Percentiles rank a stretch among this genome's conserved stretches.
Conservation (phyloP, 2,797 vertebrate species). For the Glossophaga mutica region DNA sequence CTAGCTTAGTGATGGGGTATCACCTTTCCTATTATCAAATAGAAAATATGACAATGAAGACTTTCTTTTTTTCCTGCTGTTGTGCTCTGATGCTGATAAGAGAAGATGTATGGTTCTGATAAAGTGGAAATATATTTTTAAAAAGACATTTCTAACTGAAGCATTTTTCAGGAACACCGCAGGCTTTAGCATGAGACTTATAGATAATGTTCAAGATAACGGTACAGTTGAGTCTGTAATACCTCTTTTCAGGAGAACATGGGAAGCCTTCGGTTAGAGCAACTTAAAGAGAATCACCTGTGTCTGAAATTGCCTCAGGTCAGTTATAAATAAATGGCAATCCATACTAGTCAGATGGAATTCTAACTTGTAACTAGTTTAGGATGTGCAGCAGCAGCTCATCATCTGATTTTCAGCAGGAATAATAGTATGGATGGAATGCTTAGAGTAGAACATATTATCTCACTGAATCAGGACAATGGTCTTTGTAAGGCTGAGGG, state of each 20-base stretch:
- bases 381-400: background rate
- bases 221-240: conserved; percentile 58
- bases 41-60: background rate
- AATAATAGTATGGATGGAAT: conserved; percentile 11
- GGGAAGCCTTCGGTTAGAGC: conserved; percentile 47
- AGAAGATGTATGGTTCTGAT: conserved; percentile 54
- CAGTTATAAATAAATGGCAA: conserved; percentile 39
- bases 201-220: conserved; percentile 17
- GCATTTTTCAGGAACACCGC: background rate
- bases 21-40: conserved; percentile 32
- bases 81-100: conserved; percentile 67
- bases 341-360: conserved; percentile 45
- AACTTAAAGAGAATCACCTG: conserved; percentile 53
- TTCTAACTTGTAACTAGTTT: conserved; percentile 56
- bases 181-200: conserved; percentile 64
- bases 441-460: conserved; percentile 24
- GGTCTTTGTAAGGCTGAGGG: background rate
- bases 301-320: conserved; percentile 37
- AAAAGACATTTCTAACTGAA: conserved; percentile 52
- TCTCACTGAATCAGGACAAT: conserved; percentile 36
- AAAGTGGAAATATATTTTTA: conserved; percentile 52
- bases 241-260: conserved; percentile 51
- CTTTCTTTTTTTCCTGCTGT: conserved; percentile 6
- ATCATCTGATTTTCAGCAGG: background rate
- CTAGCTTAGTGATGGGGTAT: conserved; percentile 59